These are phyloP conservation scores for Octodonta nipae DNA, from an alignment of 2,888 invertebrate species.

Conservation along the genomic window DNA sequence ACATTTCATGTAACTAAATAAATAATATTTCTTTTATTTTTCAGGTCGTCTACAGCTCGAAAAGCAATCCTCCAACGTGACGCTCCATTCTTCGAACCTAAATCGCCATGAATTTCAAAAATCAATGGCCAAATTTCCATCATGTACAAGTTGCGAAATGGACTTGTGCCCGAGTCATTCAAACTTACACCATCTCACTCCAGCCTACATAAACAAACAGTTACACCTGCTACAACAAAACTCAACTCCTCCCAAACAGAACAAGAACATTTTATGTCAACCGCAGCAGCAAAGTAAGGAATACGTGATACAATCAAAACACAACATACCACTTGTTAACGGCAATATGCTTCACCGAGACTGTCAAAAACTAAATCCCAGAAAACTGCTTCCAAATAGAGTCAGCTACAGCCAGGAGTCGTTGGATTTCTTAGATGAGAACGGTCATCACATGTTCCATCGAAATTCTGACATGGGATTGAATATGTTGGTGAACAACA, in stretches of 20 bases:
- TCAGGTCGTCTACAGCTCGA: slow-evolving; percentile 9
- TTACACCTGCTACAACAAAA: slow-evolving; percentile 20
- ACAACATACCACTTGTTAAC: too few relatives aligned
- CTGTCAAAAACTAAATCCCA: slow-evolving; percentile 6
- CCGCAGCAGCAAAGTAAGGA: too few relatives aligned
- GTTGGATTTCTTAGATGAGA: slow-evolving; percentile 7
- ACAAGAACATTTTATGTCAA: too few relatives aligned
- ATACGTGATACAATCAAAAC: too few relatives aligned
- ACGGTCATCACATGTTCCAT: slow-evolving; percentile 11
- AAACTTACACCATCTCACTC: slow-evolving; percentile 25
- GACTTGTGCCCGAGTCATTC: slow-evolving; percentile 26
- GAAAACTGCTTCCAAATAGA: slow-evolving; percentile 17
- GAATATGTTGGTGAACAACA: slow-evolving; percentile 11
- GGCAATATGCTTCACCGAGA: not conserved
- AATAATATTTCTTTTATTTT: slow-evolving; percentile 5
- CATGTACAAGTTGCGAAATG: slow-evolving; percentile 22
- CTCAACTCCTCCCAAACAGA: not conserved
- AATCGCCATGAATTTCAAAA: slow-evolving; percentile 17
- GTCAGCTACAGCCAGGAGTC: slow-evolving; percentile 20
- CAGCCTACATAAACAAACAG: slow-evolving; percentile 24
- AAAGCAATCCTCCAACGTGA: slow-evolving; percentile 24
- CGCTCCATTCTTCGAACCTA: slow-evolving; percentile 27
- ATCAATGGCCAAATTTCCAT: slow-evolving; percentile 11
- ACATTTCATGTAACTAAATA: too few relatives aligned
- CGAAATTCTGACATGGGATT: slow-evolving; percentile 15